Percentiles rank a stretch among this genome's conserved stretches.
These are phyloP conservation scores for Gymnopithys bicolor DNA, from an alignment of 2,797 vertebrate genomes.

Conservation along the genomic window DNA sequence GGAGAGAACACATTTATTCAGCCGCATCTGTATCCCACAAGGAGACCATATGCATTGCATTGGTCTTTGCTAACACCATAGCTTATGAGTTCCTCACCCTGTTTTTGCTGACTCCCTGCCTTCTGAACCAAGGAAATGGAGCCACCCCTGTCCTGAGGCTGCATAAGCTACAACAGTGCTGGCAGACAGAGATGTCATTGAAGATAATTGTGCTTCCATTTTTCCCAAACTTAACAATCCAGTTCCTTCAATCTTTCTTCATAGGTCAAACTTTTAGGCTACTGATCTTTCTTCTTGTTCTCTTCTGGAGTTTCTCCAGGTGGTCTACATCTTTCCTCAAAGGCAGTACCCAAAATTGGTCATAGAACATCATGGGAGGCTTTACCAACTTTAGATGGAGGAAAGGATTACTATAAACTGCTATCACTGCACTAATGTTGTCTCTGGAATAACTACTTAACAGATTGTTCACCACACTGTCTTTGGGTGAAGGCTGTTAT, in stretches of 20 bases:
- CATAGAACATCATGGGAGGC: neutral
- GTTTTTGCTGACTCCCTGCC: neutral
- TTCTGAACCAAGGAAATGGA: neutral
- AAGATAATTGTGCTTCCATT: neutral
- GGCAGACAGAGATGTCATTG: neutral
- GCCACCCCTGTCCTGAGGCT: neutral
- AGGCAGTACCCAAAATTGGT: neutral
- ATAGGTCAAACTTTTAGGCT: neutral
- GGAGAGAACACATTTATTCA: neutral
- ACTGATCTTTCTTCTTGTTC: neutral
- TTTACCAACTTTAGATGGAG: neutral
- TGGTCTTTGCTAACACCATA: neutral
- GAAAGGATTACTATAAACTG: neutral
- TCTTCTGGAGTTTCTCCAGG: slow-evolving; percentile 28
- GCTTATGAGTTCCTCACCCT: neutral
- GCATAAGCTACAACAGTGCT: neutral
- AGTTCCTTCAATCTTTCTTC: neutral
- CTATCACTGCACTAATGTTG: neutral
- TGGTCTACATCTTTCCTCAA: neutral
- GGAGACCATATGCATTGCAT: neutral
- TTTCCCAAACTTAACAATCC: neutral
- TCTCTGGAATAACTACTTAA: neutral
- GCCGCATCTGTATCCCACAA: neutral
- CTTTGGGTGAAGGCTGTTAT: neutral
- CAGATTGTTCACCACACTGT: neutral